Base-by-base conservation (phyloP, 2,113 vertebrate species). In the Lampris megalopsis region DNA sequence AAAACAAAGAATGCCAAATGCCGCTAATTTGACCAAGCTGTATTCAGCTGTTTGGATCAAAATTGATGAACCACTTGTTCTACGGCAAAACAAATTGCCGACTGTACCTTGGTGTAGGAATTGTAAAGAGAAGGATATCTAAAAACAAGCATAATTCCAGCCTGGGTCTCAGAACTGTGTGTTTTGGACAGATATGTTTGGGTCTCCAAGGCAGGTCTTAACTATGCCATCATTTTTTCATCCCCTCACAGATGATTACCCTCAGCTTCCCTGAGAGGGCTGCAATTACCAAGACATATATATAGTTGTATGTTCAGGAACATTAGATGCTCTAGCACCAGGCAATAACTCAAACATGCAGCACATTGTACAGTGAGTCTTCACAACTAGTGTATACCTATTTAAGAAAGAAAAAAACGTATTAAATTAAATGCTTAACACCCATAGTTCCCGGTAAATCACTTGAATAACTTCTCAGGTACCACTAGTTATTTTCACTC, bases 201-300 rank as follows among this genome's bases (percentile, higher is more conserved):
- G 77, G 71, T 73, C 73, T 82, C 75, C 76, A n/a, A 79, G 87
- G 89, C 84, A 82, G 83, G 83, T 88, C 85, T 84, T 88, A 86
- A 82, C 78, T 63, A 71, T 35, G 65, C 74, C 80, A 87, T 90
- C 86, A 89, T 87, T 89, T 88, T 85, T 80, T 84, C 80, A 84
- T 78, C 80, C 80, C 82, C 88, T 86, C 85, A 89, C 89, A 89
- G 87, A 85, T 85, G 87, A 65, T 75, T 86, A 78, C 86, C 85
- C 77, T 84, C 70, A 66, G 70, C 68, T 60, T 86, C 74, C 84
- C 86, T 66, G 74, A 70, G 86, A 90, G 87, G 71, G 80, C 66
- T 88, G 83, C 79, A 89, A 89, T 91, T 88, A 90, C 88, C 82
- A 82, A 70, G 80, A 88, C 81, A 78, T 84, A 75, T 84, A 75